A percentile compares a stretch with the other conserved stretches of the same genome.
phyloP scores from a whole-genome alignment of 2,113 vertebrate genomes.

The Craseonycteris thonglongyai region DNA sequence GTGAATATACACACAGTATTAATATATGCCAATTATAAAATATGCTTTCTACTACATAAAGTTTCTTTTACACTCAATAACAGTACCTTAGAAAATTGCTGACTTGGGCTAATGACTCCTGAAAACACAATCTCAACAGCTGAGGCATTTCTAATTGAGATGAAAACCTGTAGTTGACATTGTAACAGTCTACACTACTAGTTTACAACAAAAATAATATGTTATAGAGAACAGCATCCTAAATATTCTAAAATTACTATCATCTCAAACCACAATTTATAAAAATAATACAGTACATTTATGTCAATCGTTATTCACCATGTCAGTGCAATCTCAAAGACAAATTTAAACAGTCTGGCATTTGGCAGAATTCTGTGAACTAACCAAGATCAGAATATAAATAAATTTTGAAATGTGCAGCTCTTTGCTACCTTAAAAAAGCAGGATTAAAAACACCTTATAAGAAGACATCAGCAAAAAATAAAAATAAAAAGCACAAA shows the following conservation, averaged over 20 bases:
- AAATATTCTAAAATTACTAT: constrained; percentile 53
- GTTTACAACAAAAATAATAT: constrained; percentile 46
- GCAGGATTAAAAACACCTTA: not conserved
- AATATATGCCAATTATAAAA: constrained; percentile 25
- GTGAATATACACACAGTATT: not conserved
- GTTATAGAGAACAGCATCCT: constrained; percentile 18
- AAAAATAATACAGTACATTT: constrained; percentile 55
- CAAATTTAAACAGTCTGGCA: constrained; percentile 46
- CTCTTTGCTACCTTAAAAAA: not conserved
- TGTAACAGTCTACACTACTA: not conserved
- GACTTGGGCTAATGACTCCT: constrained; percentile 22
- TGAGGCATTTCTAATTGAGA: constrained; percentile 22
- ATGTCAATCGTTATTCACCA: constrained; percentile 35
- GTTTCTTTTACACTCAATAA: constrained; percentile 6
- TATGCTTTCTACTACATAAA: not conserved
- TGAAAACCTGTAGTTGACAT: constrained; percentile 20
- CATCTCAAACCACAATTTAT: constrained; percentile 39
- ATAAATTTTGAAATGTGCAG: constrained; percentile 39
- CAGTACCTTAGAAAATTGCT: constrained; percentile 22
- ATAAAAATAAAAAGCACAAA: not conserved
- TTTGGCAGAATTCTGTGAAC: constrained; percentile 50
- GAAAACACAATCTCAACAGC: not conserved
- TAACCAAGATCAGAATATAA: constrained; percentile 57
- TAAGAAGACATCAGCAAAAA: not conserved
- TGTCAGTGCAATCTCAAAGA: constrained; percentile 28